Evolutionary conservation across 2,888 invertebrate genomes (phyloP).

Genomic region (Dicranocentrus wangi): DNA sequence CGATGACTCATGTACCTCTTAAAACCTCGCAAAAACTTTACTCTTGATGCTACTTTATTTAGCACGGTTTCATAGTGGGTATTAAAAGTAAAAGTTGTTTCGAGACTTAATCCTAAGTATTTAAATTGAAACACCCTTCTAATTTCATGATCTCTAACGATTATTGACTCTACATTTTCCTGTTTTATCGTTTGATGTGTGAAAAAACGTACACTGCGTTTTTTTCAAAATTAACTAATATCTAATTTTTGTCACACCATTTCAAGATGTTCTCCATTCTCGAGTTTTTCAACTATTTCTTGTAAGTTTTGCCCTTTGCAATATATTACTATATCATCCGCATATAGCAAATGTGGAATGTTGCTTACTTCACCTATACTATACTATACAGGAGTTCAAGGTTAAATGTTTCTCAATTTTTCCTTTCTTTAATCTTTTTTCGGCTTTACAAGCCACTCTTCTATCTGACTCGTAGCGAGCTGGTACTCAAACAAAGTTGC

Average conservation of each 20-base stretch:
- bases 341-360: slow-evolving; percentile 29
- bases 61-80: slow-evolving; percentile 7
- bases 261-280: too few relatives aligned
- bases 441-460: too few relatives aligned
- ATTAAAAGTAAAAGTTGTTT: slow-evolving; percentile 3
- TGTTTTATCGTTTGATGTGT: slow-evolving; percentile 25
- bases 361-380: slow-evolving; percentile 14
- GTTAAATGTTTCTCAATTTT: too few relatives aligned
- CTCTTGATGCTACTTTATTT: background rate
- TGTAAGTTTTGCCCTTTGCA: background rate
- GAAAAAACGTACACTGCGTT: slow-evolving; percentile 40
- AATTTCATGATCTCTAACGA: background rate
- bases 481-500: slow-evolving; percentile 42
- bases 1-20: slow-evolving; percentile 12
- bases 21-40: slow-evolving; percentile 10
- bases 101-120: slow-evolving; percentile 20
- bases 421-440: too few relatives aligned
- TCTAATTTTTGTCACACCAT: slow-evolving; percentile 28
- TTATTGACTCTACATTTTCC: background rate
- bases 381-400: too few relatives aligned
- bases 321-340: slow-evolving; percentile 50
- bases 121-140: slow-evolving; percentile 33
- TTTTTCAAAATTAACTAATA: slow-evolving; percentile 37
- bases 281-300: background rate
- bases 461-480: too few relatives aligned